Evolutionary conservation across 2,888 invertebrate genomes (phyloP), one percentile per base, ranked within the genome.

Genomic region (Scaptomyza reducta): DNA sequence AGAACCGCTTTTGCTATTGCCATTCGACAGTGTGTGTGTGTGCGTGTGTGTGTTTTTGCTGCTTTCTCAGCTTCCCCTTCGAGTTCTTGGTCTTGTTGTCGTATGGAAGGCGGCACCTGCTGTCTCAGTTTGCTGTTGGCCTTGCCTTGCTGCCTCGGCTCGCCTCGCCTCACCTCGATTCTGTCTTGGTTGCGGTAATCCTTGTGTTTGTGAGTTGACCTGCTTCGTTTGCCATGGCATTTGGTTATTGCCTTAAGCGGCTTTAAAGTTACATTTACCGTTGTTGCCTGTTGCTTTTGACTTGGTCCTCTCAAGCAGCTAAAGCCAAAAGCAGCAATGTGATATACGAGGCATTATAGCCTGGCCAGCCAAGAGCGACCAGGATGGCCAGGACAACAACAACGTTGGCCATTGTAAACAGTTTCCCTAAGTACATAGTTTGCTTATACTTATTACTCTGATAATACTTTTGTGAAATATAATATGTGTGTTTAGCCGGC

Each of bases 131-230:
- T 53, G 51, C 47, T 31, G 14, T 27, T 53, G 42, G 18, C 29
- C 49, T 38, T 62, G 58, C 50, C 25, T 16, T n/a, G 29, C 4
- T 10, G 29, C 7, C 11, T 13, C 18, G 13, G 7, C 44, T 40
- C 44, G 13, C 7, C 41, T 35, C 56, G 49, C 16, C 33, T 55
- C 14, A 13, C 18, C 18, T 40, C 3, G 22, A 22, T 22, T 1
- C 18, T 63, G 59, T 50, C 40, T 40, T 40, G 56, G 66, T 69
- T 69, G 76, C 59, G 74, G 79, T 83, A 83, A 83, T 83, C 82
- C 82, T 71, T 76, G 70, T 83, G 82, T 83, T 83, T 83, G 86
- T 80, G 86, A 74, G 80, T 86, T 83, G 82, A 86, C 84, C 82
- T 80, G 86, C 83, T 83, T 74, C 86, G 86, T 86, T 86, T 85